Evolutionary conservation across 2,113 vertebrate species (phyloP).

Genomic region (Eira barbara): DNA sequence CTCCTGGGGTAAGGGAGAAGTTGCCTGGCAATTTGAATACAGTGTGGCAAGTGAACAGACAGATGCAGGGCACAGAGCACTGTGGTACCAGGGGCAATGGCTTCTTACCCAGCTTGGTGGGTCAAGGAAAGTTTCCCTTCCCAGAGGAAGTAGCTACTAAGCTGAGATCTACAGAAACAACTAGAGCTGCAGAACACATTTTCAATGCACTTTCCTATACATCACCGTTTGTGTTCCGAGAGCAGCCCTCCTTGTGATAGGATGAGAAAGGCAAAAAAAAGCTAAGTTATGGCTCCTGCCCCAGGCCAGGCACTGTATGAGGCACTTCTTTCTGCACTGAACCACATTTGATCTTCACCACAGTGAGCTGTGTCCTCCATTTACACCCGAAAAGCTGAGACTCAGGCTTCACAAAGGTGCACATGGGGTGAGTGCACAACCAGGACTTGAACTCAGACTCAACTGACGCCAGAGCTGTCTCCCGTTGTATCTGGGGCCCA

Average conservation of each 20-base stretch:
- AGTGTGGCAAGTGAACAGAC: neutral
- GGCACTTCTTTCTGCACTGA: neutral
- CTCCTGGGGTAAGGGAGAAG: neutral
- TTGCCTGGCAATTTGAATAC: neutral
- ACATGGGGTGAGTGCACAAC: neutral
- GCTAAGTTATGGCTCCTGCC: neutral
- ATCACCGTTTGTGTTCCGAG: neutral
- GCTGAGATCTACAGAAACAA: neutral
- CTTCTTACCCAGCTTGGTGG: neutral
- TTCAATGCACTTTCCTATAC: fast-evolving
- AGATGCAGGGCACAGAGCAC: neutral
- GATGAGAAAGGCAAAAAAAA: neutral
- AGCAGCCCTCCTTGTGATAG: neutral
- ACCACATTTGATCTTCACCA: neutral
- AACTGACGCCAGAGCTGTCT: neutral
- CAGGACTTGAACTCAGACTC: neutral
- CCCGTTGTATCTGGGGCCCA: neutral
- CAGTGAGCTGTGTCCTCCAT: neutral
- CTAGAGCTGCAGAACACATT: neutral
- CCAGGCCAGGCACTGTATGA: neutral
- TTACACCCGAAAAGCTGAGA: neutral
- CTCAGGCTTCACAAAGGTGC: neutral
- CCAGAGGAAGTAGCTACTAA: neutral
- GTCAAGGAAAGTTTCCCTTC: neutral
- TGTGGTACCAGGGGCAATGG: fast-evolving